phyloP scores from a whole-genome alignment of 2,797 vertebrate species.

The Hydrolagus colliei region DNA sequence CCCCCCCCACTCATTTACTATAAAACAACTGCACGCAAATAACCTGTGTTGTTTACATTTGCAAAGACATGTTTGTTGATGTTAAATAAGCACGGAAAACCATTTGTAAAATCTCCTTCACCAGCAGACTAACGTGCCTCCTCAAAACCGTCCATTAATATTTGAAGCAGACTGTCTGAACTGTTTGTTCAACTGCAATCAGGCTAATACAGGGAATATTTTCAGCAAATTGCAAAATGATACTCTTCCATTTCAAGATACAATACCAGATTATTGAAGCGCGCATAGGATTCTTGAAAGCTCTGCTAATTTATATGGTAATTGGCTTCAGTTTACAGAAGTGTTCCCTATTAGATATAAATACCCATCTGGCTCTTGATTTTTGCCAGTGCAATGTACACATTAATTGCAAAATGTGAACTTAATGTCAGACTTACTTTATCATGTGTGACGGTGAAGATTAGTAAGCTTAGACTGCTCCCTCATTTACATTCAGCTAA shows the following conservation, averaged over 20 bases:
- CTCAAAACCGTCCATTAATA: not conserved
- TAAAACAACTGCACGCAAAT: not conserved
- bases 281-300: conserved; percentile 13
- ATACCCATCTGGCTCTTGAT: conserved; percentile 30
- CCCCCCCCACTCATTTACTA: too few relatives aligned
- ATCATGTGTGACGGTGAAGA: not conserved
- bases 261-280: conserved; percentile 14
- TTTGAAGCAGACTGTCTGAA: conserved; percentile 2
- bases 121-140: not conserved
- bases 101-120: not conserved
- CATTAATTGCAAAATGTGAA: conserved; percentile 24
- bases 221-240: conserved; percentile 25
- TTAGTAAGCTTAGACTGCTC: conserved; percentile 8
- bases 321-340: conserved; percentile 24
- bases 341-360: conserved; percentile 23
- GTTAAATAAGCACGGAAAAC: not conserved
- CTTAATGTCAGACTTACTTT: conserved; percentile 15
- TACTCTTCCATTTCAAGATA: conserved; percentile 20
- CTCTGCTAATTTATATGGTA: conserved; percentile 30
- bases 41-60: not conserved
- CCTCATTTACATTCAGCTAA: too few relatives aligned
- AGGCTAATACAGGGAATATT: conserved; percentile 20
- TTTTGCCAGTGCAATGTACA: conserved; percentile 20
- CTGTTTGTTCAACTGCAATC: conserved; percentile 22
- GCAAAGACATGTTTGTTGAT: not conserved